These are phyloP conservation scores for Gymnodraco acuticeps DNA, from an alignment of 2,797 vertebrate genomes.

Conservation along the genomic window DNA sequence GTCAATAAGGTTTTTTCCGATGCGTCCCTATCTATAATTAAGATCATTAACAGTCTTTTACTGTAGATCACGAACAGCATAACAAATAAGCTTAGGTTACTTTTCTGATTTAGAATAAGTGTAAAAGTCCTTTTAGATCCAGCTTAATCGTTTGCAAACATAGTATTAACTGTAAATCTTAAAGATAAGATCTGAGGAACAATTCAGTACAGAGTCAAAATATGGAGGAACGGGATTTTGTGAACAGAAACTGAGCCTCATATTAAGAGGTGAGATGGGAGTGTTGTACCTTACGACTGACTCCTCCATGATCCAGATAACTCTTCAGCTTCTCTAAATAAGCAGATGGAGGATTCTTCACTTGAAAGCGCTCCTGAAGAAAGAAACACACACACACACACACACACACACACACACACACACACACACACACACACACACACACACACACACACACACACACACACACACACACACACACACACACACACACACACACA, in stretches of 20 bases:
- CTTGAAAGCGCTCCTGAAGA: slow-evolving; percentile 93
- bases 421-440: slow-evolving; percentile 12
- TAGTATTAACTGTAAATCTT: not conserved
- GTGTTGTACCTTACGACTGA: slow-evolving; percentile 88
- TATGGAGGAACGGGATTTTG: not conserved
- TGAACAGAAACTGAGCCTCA: not conserved
- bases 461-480: slow-evolving; percentile 25
- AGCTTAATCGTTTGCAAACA: not conserved
- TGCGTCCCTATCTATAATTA: not conserved
- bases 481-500: slow-evolving; percentile 27
- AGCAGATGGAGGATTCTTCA: slow-evolving; percentile 92
- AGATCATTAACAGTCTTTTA: too few species aligned
- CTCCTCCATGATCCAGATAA: slow-evolving; percentile 89
- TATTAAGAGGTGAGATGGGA: not conserved
- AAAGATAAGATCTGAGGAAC: not conserved
- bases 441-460: slow-evolving; percentile 29
- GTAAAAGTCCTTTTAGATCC: too few species aligned
- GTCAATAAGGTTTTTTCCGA: not conserved
- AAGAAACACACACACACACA: slow-evolving; percentile 31
- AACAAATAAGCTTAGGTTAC: too few species aligned
- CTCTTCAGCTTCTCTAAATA: slow-evolving; percentile 94
- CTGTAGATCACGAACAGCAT: too few species aligned
- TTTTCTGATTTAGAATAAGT: too few species aligned
- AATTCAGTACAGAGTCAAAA: not conserved
- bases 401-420: slow-evolving; percentile 12